Evolutionary conservation across 92 coral and sea anemone genomes (phyloP), one percentile per base, ranked within the genome.

Genomic region (Plumapathes pennacea): DNA sequence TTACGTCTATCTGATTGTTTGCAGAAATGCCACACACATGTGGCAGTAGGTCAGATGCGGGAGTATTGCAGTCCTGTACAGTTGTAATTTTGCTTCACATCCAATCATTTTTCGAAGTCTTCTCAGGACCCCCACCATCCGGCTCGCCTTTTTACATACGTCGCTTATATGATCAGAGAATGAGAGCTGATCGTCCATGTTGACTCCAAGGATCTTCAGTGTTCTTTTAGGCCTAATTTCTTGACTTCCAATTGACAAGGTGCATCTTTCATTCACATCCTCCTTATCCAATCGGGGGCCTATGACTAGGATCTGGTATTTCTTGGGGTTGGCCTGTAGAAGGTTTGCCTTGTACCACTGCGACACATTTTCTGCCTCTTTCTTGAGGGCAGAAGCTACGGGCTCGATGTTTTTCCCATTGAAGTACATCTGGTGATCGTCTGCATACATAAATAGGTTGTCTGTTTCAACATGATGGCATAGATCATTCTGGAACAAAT

Each of bases 271-370:
- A 25, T 46, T 14, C 25, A 30, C 52, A 15, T 10, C 3, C 52
- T 46, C 25, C n/a, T 46, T 30, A 4, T 30, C 52, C 52, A 8
- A 10, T 46, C 6, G 52, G 12, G 52, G 52, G 2, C 4, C 26
- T 30, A 46, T 11, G 52, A 15, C 23, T 46, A 46, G 20, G n/a
- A n/a, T n/a, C n/a, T n/a, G n/a, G n/a, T n/a, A n/a, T n/a, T n/a
- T n/a, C n/a, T n/a, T n/a, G n/a, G n/a, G n/a, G n/a, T n/a, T n/a
- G n/a, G n/a, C n/a, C n/a, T n/a, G n/a, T n/a, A n/a, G n/a, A n/a
- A n/a, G n/a, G n/a, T n/a, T n/a, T n/a, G n/a, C 39, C 58, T 30
- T 28, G 15, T 29, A 27, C 58, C 58, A 51, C 5, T 51, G 58
- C 15, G 58, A 25, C 2, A 52, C 59, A 52, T 31, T 52, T 28